phyloP scores from a whole-genome alignment of 2,888 invertebrate genomes.

The Nasonia oneida region DNA sequence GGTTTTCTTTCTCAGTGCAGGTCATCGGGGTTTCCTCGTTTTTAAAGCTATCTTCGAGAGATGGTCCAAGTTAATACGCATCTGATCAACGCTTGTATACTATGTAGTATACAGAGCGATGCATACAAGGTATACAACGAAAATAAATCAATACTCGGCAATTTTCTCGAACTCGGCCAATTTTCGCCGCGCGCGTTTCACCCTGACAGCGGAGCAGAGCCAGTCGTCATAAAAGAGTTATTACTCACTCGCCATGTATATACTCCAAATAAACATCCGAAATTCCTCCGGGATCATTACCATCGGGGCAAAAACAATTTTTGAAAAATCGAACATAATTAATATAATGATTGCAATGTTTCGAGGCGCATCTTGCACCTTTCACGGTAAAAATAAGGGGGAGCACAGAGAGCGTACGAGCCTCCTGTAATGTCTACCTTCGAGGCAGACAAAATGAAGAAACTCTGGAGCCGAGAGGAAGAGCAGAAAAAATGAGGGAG shows the following conservation, averaged over 20 bases:
- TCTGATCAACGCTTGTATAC: too few species aligned
- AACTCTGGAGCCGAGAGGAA: conserved; percentile 26
- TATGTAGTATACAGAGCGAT: too few species aligned
- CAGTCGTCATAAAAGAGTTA: conserved; percentile 50
- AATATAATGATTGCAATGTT: conserved; percentile 58
- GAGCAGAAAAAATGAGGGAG: conserved; percentile 11
- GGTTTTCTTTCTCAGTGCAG: too few species aligned
- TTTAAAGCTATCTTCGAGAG: too few species aligned
- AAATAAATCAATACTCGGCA: too few species aligned
- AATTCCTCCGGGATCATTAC: conserved; percentile 43
- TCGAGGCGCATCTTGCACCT: conserved; percentile 52
- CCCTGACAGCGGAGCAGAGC: not conserved
- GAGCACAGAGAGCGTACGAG: conserved; percentile 1
- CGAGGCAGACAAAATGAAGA: conserved; percentile 55
- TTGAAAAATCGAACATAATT: conserved; percentile 58
- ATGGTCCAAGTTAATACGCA: too few species aligned
- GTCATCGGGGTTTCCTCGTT: too few species aligned
- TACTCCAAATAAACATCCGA: conserved; percentile 32
- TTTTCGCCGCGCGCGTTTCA: not conserved
- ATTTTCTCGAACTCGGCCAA: too few species aligned
- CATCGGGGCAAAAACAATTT: conserved; percentile 40
- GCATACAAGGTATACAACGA: too few species aligned
- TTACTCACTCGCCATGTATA: not conserved
- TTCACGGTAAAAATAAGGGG: conserved; percentile 49
- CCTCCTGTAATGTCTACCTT: conserved; percentile 53